phyloP scores from a whole-genome alignment of 64 coral and sea anemone genomes.

The Pocillopora verrucosa region DNA sequence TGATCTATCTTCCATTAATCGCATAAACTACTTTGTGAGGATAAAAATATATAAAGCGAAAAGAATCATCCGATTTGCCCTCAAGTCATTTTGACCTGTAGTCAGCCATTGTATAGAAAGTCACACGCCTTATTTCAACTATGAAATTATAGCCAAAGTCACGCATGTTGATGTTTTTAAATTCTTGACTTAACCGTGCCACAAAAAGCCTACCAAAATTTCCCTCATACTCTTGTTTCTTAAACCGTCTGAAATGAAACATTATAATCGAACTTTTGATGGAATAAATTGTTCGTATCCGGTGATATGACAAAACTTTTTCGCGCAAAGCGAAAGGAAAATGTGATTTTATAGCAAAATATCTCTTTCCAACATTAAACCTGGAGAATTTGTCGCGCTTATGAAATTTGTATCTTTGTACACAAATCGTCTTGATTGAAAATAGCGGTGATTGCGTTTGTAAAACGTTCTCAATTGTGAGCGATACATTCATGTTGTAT shows the following conservation, averaged over 20 bases:
- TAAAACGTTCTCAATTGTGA: constrained; percentile 7
- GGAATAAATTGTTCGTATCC: background rate
- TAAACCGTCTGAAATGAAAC: background rate
- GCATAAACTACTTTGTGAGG: background rate
- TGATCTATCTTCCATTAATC: background rate
- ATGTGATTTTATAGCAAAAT: too few species aligned
- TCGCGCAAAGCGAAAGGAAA: background rate
- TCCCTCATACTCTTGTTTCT: background rate
- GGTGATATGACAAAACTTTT: background rate
- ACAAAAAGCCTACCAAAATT: background rate
- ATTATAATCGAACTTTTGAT: background rate
- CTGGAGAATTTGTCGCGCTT: too few species aligned
- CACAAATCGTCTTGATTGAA: too few species aligned
- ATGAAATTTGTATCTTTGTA: too few species aligned
- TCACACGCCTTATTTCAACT: background rate
- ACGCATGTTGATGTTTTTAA: background rate
- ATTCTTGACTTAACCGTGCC: background rate
- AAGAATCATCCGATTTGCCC: constrained; percentile 13
- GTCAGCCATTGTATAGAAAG: background rate
- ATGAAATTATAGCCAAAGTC: constrained; percentile 1
- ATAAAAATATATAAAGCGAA: constrained; percentile 23
- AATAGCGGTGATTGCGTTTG: background rate
- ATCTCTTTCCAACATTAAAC: background rate
- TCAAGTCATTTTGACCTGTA: background rate
- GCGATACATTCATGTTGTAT: background rate